A percentile compares a stretch with the other conserved stretches of the same genome.
These are phyloP conservation scores for Pinna nobilis DNA, from an alignment of 1,140 invertebrate genomes.

Conservation along the genomic window DNA sequence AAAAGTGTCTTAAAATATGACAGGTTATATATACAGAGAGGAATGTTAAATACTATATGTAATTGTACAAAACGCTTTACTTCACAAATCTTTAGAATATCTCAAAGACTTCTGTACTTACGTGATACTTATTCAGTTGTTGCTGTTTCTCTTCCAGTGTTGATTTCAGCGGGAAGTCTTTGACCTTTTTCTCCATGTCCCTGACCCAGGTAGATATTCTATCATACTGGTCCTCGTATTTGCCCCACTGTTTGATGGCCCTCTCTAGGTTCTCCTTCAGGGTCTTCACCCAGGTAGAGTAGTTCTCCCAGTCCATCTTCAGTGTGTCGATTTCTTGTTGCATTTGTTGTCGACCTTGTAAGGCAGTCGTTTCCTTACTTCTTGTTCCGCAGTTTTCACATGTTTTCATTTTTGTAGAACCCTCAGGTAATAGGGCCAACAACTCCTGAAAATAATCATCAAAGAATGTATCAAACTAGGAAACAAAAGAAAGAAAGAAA, in stretches of 20 bases:
- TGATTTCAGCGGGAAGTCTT: slow-evolving; percentile 89
- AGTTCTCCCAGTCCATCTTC: slow-evolving; percentile 91
- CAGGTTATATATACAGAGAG: no score
- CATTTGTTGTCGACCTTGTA: slow-evolving; percentile 88
- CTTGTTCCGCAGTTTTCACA: slow-evolving; percentile 80
- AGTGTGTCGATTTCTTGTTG: slow-evolving; percentile 89
- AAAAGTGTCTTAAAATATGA: no score
- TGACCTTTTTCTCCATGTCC: slow-evolving; percentile 90
- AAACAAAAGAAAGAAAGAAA: background rate
- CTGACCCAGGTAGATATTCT: slow-evolving; percentile 87
- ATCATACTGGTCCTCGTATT: slow-evolving; percentile 92
- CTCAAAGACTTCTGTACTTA: slow-evolving; percentile 62
- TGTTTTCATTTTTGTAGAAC: slow-evolving; percentile 87
- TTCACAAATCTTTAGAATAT: background rate
- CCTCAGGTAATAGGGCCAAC: slow-evolving; percentile 91
- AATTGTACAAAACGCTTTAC: no score
- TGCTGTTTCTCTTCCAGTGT: slow-evolving; percentile 93
- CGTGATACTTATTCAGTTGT: slow-evolving; percentile 92
- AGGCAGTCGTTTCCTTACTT: slow-evolving; percentile 87
- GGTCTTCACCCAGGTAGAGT: slow-evolving; percentile 91
- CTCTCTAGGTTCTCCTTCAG: slow-evolving; percentile 87
- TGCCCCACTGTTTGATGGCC: slow-evolving; percentile 90
- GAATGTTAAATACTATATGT: no score
- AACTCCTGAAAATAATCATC: slow-evolving; percentile 80
- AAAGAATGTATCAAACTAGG: background rate